Base-by-base conservation (phyloP, 2,888 invertebrate species). In the Lochmaea crataegi region DNA sequence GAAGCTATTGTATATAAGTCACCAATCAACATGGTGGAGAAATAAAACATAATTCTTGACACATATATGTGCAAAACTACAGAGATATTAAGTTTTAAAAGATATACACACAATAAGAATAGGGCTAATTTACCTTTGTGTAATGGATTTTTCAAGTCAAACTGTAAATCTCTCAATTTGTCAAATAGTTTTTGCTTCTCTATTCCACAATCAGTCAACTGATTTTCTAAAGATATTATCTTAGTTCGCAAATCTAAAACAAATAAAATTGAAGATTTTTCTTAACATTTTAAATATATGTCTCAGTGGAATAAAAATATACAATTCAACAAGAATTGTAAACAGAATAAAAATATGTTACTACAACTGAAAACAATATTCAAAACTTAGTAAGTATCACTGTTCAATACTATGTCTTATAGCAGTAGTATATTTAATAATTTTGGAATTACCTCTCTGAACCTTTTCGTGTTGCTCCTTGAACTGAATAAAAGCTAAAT, bases 391-490 rank as follows among this genome's bases (percentile, higher is more conserved):
- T 56, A 56, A n/a, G 42, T 26, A 26, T 26, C 26, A 26, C 2
- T 5, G 5, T 26, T 26, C 5, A 26, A 26, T 5, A 26, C 26
- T 26, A 26, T 26, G 26, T 26, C 26, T 26, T 26, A 5, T 5
- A 3, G 26, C 5, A 26, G 26, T 32, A 7, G 32, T 32, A 5
- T 32, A 32, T 32, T 32, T 32, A 32, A 53, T n/a, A 32, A 32
- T n/a, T n/a, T 42, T 18, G 10, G 51, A 68, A n/a, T 77, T 85
- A 89, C 90, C 90, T 84, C 85, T 87, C 83, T 90, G 86, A 79
- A 89, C 85, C 87, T 89, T 88, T 80, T 92, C 88, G 86, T 89
- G 89, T 77, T 91, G 89, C 83, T 94, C 94, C 80, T 90, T 91
- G 64, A 90, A 87, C 81, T 90, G 89, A 71, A 93, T 88, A 72